phyloP scores from a whole-genome alignment of 2,888 invertebrate species.

The Cryptosula pallasiana region DNA sequence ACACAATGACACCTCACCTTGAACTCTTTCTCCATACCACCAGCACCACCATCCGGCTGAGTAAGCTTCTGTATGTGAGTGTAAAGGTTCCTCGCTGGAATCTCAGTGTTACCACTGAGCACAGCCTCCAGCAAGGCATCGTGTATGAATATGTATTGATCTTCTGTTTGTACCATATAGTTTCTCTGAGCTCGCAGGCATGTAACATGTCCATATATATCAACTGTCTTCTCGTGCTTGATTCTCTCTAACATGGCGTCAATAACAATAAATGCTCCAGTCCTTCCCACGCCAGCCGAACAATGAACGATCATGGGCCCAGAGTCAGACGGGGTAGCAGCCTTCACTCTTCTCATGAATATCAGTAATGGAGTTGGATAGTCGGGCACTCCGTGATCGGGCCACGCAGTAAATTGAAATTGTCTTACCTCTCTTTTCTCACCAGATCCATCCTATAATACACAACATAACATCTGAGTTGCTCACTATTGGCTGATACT shows the following conservation, averaged over 20 bases:
- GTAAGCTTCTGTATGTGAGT: constrained; percentile 91
- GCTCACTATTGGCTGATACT: too few species aligned
- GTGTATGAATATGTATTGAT: constrained; percentile 98
- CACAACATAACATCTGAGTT: too few species aligned
- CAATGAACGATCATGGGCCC: constrained; percentile 95
- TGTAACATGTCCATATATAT: constrained; percentile 98
- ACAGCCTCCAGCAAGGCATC: constrained; percentile 94
- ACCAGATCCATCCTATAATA: constrained; percentile 45
- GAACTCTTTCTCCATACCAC: constrained; percentile 52
- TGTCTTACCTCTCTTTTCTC: constrained; percentile 87
- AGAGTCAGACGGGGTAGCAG: constrained; percentile 70
- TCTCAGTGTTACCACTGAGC: constrained; percentile 91
- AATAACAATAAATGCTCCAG: constrained; percentile 96
- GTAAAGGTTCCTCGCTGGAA: constrained; percentile 88
- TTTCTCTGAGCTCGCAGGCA: constrained; percentile 94
- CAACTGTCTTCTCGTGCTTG: constrained; percentile 93
- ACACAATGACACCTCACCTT: constrained; percentile 46
- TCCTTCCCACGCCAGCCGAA: constrained; percentile 79
- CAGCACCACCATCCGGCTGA: constrained; percentile 60
- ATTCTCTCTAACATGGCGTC: constrained; percentile 98
- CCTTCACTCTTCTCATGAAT: constrained; percentile 85
- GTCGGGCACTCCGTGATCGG: constrained; percentile 97
- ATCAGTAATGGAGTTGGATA: constrained; percentile 97
- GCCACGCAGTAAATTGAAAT: constrained; percentile 98
- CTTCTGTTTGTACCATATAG: constrained; percentile 96